Conservation (phyloP, 2,113 vertebrate species). For the Colinus virginianus region DNA sequence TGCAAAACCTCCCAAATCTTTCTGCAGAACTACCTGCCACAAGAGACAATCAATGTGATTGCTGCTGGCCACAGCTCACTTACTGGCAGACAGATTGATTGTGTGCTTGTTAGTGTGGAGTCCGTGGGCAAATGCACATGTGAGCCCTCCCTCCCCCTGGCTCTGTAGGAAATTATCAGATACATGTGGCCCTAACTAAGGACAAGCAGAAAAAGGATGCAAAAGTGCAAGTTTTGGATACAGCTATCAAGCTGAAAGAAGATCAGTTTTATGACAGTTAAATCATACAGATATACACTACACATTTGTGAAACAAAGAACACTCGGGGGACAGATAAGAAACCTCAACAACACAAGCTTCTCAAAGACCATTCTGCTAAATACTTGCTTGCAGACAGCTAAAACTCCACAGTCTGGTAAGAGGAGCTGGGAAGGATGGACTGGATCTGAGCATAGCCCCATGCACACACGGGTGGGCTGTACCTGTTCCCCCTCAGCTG, state of each 20-base stretch:
- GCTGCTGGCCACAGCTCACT: conserved; percentile 14
- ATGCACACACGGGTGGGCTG: fast-evolving
- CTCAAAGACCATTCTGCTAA: background rate
- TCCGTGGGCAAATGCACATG: background rate
- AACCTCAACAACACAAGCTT: background rate
- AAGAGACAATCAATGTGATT: conserved; percentile 23
- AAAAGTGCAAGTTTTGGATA: background rate
- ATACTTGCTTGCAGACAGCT: background rate
- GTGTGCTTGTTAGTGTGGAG: background rate
- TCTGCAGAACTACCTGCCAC: background rate
- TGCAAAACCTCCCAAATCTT: background rate
- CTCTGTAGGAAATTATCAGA: background rate
- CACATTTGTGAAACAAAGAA: background rate
- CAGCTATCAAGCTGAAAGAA: background rate
- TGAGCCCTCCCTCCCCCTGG: background rate
- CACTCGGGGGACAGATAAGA: background rate
- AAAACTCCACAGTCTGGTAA: background rate
- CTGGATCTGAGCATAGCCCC: background rate
- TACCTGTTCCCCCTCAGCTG: background rate
- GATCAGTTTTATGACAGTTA: background rate
- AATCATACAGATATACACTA: background rate
- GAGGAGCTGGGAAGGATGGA: background rate
- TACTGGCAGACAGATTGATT: conserved; percentile 23
- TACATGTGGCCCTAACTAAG: background rate
- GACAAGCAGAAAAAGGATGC: background rate